Percentiles rank a stretch among this genome's conserved stretches.
phyloP scores from a whole-genome alignment of 2,888 invertebrate species.

The Acleris sparsana region DNA sequence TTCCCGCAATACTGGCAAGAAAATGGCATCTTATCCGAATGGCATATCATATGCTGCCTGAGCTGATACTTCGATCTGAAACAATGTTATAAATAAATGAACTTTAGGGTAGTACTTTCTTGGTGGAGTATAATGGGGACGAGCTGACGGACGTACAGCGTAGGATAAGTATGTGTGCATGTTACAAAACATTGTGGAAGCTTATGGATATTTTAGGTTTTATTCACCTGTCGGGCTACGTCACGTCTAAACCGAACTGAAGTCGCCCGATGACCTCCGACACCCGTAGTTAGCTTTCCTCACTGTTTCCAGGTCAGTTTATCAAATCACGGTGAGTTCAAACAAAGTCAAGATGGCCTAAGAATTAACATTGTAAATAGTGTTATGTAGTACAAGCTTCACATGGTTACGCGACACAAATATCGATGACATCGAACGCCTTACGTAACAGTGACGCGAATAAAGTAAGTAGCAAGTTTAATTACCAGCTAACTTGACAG shows the following conservation, averaged over 20 bases:
- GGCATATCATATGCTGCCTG: neutral
- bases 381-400: conserved; percentile 60
- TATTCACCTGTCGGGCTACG: conserved; percentile 59
- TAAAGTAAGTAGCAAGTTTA: conserved; percentile 30
- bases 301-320: conserved; percentile 59
- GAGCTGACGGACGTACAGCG: no score
- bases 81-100: no score
- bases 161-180: neutral
- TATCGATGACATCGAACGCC: conserved; percentile 45
- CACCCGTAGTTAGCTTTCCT: no score
- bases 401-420: conserved; percentile 50
- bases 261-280: conserved; percentile 65
- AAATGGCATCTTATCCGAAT: neutral
- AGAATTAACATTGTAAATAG: conserved; percentile 36
- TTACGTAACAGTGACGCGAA: conserved; percentile 22
- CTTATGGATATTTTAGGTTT: conserved; percentile 40
- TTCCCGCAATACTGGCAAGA: neutral
- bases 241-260: conserved; percentile 62
- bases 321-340: conserved; percentile 42
- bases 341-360: conserved; percentile 32
- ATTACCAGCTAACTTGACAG: conserved; percentile 5
- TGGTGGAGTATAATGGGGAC: no score
- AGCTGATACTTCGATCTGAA: neutral
- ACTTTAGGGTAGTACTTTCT: no score
- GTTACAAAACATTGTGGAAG: conserved; percentile 49